phyloP scores from a whole-genome alignment of 1,140 invertebrate genomes.

The Hycleus cichorii region DNA sequence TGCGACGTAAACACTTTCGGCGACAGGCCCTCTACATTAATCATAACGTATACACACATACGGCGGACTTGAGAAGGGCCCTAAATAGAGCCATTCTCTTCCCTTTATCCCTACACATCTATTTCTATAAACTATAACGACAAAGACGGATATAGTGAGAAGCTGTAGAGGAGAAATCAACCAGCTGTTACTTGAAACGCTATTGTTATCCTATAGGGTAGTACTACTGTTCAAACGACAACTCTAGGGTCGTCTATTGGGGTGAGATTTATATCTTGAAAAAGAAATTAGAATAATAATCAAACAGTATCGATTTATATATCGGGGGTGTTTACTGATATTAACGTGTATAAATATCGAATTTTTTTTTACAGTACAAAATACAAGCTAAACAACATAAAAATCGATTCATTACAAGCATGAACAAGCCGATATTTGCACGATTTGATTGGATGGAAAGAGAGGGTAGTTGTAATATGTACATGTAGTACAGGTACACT shows the following conservation, averaged over 20 bases:
- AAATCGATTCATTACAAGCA: constrained; percentile 39
- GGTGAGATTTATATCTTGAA: too few species aligned
- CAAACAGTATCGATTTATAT: too few species aligned
- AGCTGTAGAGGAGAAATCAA: too few species aligned
- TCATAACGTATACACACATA: constrained; percentile 26
- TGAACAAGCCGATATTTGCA: constrained; percentile 38
- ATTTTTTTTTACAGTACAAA: not conserved
- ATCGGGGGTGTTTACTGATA: too few species aligned
- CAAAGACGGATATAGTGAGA: not conserved
- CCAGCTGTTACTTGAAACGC: too few species aligned
- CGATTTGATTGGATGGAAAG: constrained; percentile 37
- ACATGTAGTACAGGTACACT: constrained; percentile 7
- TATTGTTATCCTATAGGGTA: too few species aligned
- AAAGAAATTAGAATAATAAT: too few species aligned
- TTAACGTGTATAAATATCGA: too few species aligned
- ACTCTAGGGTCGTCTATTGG: too few species aligned
- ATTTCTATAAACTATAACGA: not conserved
- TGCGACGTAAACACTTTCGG: constrained; percentile 33
- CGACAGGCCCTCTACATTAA: constrained; percentile 36
- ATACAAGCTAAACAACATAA: constrained; percentile 33
- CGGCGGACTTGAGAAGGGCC: not conserved
- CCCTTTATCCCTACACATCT: not conserved
- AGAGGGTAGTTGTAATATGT: too few species aligned
- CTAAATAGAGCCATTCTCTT: constrained; percentile 19
- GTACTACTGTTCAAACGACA: too few species aligned